Conservation (phyloP, 2,888 invertebrate genomes). For the Calameuta idolon region DNA sequence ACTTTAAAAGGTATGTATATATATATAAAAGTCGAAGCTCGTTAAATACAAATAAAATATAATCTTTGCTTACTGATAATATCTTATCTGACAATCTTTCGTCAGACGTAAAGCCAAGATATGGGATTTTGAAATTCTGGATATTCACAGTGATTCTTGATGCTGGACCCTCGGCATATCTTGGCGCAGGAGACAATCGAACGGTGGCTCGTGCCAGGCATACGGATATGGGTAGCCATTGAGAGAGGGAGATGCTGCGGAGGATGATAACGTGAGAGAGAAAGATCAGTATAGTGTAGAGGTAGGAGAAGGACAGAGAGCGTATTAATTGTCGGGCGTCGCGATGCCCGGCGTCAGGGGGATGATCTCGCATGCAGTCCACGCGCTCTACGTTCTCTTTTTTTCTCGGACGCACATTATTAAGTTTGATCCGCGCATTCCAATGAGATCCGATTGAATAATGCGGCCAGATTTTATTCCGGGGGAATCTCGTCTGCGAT, state of each 20-base stretch:
- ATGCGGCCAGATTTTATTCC: constrained; percentile 62
- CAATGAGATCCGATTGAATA: constrained; percentile 61
- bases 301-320: constrained; percentile 9
- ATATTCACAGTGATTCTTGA: background rate
- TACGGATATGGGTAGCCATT: constrained; percentile 26
- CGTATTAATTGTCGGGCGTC: constrained; percentile 56
- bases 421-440: constrained; percentile 64
- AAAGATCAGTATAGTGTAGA: background rate
- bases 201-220: constrained; percentile 45
- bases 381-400: constrained; percentile 34
- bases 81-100: background rate
- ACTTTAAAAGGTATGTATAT: background rate
- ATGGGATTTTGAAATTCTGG: background rate
- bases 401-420: constrained; percentile 48
- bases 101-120: background rate
- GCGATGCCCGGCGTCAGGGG: constrained; percentile 46
- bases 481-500: constrained; percentile 56
- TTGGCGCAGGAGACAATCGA: constrained; percentile 38
- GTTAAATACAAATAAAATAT: background rate
- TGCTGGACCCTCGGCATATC: constrained; percentile 4
- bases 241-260: background rate
- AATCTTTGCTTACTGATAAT: background rate
- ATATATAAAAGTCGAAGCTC: background rate
- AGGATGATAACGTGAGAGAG: constrained; percentile 34
- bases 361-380: constrained; percentile 48